A percentile compares a stretch with the other conserved stretches of the same genome.
These are phyloP conservation scores for Brachyrhaphis roseni DNA, from an alignment of 2,797 vertebrate species.

Conservation along the genomic window DNA sequence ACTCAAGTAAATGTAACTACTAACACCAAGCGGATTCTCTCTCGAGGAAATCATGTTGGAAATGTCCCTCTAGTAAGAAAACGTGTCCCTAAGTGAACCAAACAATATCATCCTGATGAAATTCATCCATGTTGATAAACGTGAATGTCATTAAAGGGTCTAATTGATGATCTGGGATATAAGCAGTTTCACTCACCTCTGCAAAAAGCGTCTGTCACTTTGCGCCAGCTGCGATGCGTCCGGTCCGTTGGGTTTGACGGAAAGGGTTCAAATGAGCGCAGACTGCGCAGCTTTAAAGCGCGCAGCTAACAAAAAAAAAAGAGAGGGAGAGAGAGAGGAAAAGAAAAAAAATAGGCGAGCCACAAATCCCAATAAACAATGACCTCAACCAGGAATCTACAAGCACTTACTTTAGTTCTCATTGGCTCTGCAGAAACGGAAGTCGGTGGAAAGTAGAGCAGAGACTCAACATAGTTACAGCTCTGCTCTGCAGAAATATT, in stretches of 20 bases:
- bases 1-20: too few species aligned
- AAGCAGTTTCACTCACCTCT: conserved; percentile 66
- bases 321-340: not conserved
- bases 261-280: conserved; percentile 49
- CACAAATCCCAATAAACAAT: conserved; percentile 77
- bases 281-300: conserved; percentile 69
- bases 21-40: not conserved
- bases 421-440: conserved; percentile 25
- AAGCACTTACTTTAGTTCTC: conserved; percentile 43
- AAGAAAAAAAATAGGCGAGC: conserved; percentile 45
- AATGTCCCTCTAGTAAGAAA: not conserved
- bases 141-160: not conserved
- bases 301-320: conserved; percentile 19
- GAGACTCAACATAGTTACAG: conserved; percentile 10
- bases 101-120: not conserved
- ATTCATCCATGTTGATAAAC: not conserved
- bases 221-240: conserved; percentile 41
- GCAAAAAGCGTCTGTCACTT: conserved; percentile 33
- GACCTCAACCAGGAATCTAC: conserved; percentile 82
- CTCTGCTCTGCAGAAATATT: not conserved
- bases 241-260: conserved; percentile 34
- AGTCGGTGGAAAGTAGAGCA: conserved; percentile 1
- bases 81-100: not conserved
- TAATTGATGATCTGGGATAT: not conserved
- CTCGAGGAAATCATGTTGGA: not conserved